These are phyloP conservation scores for Tonatia bakeri DNA, from an alignment of 2,113 vertebrate genomes.

Conservation along the genomic window DNA sequence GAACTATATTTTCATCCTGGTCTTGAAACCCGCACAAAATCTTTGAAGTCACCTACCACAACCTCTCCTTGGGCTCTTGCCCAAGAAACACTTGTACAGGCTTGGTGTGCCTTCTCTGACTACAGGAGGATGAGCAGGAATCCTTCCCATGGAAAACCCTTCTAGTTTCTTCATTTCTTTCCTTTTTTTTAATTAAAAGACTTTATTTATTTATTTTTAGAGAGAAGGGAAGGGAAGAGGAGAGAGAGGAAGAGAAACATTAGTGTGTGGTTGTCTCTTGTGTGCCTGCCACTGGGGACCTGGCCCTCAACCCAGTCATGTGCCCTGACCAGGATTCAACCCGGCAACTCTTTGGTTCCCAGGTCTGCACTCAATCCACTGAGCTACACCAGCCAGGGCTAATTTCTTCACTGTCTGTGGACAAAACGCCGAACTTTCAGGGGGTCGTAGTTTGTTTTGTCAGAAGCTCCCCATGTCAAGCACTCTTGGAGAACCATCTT, in stretches of 20 bases:
- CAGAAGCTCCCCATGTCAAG: not conserved
- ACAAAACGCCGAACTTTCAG: not conserved
- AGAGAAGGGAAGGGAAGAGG: too few species aligned
- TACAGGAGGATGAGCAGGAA: not conserved
- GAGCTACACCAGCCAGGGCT: too few species aligned
- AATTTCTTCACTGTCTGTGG: not conserved
- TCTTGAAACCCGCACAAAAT: not conserved
- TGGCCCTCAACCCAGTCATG: too few species aligned
- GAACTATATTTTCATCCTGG: not conserved
- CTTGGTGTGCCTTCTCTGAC: not conserved
- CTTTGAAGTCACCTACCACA: not conserved
- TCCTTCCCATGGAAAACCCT: not conserved
- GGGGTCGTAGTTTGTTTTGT: not conserved
- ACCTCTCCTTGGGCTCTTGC: rapidly evolving
- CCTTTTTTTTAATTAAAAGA: not conserved
- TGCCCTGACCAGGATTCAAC: too few species aligned
- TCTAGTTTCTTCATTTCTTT: not conserved
- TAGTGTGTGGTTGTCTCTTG: too few species aligned
- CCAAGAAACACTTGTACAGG: rapidly evolving
- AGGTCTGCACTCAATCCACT: too few species aligned
- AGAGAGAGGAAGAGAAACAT: too few species aligned
- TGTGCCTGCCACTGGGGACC: too few species aligned
- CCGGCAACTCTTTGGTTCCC: too few species aligned
- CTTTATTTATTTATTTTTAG: too few species aligned
- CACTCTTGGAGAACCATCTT: not conserved